These are phyloP conservation scores for Microchrysa polita DNA, from an alignment of 2,888 invertebrate species.

Conservation along the genomic window DNA sequence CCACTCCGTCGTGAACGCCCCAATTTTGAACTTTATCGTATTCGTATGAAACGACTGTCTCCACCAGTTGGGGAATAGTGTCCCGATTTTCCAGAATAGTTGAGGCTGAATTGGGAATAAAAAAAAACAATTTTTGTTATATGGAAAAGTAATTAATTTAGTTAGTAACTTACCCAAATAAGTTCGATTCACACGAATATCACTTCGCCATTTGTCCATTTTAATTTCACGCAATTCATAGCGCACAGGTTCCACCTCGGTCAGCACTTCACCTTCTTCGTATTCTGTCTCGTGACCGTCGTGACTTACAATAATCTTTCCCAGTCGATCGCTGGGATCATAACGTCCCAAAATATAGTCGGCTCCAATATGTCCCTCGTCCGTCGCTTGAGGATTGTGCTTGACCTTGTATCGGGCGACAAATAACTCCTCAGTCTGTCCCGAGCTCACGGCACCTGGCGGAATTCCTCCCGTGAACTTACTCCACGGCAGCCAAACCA, in stretches of 20 bases:
- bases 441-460: slow-evolving; percentile 70
- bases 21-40: slow-evolving; percentile 78
- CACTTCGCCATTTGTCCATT: slow-evolving; percentile 68
- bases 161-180: slow-evolving; percentile 63
- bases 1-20: slow-evolving; percentile 76
- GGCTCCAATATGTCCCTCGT: slow-evolving; percentile 56
- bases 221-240: slow-evolving; percentile 79
- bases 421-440: slow-evolving; percentile 59
- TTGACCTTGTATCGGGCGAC: slow-evolving; percentile 65
- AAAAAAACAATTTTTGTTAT: background rate
- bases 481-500: slow-evolving; percentile 81
- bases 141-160: slow-evolving; percentile 45
- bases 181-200: slow-evolving; percentile 66
- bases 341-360: slow-evolving; percentile 73
- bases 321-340: slow-evolving; percentile 72
- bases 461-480: slow-evolving; percentile 72
- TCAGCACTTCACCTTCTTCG: slow-evolving; percentile 77
- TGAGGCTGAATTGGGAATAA: slow-evolving; percentile 55
- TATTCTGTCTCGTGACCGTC: slow-evolving; percentile 68
- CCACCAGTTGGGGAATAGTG: slow-evolving; percentile 71
- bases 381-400: slow-evolving; percentile 47
- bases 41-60: slow-evolving; percentile 77
- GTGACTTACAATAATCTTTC: slow-evolving; percentile 75
- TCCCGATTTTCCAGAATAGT: slow-evolving; percentile 67
- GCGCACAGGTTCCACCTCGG: slow-evolving; percentile 80